Base-by-base conservation (phyloP, 2,797 vertebrate genomes). In the Sternotherus odoratus region DNA sequence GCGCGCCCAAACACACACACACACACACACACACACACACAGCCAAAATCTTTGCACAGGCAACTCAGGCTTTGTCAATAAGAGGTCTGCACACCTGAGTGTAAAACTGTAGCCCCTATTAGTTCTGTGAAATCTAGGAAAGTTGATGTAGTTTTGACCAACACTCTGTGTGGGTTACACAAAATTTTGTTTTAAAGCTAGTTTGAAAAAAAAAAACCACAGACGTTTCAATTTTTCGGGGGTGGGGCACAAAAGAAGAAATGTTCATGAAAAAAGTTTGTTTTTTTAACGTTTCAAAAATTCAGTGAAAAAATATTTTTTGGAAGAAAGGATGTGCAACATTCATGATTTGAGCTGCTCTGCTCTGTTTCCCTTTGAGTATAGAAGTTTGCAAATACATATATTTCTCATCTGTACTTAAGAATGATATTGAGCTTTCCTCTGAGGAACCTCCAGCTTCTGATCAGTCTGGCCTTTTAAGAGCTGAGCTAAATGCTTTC, bases 1-100 rank as follows among this genome's bases (percentile, higher is more conserved):
- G 30, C 2, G 0, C 0, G 1, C 46, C 43, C 36, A 10, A 3
- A 77, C 78, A 51, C 9, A 46, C 9, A 56, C n/a, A n/a, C n/a
- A n/a, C n/a, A n/a, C 43, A 43, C 43, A 43, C 43, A 43, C 43
- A 24, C 6, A 36, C 17, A 10, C 66, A 87, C 83, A 21, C 13
- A 6, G 1, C 33, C 16, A 48, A 51, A 49, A 36, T 9, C 23
- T 5, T 66, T 36, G n/a, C 8, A 36, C n/a, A 36, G 9, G 19
- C 5, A 19, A 36, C 17, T 36, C n/a, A 21, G 19, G 17, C 60
- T 36, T 36, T 36, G 33, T 36, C 17, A 36, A 17, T 66, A 66
- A 66, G 63, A 10, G n/a, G 9, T 66, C 30, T 66, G 8, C 9
- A n/a, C 8, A n/a, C 16, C 8, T 36, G 60, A n/a, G 60, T n/a